phyloP scores from a whole-genome alignment of 1,140 invertebrate genomes.

The Camponotus floridanus region DNA sequence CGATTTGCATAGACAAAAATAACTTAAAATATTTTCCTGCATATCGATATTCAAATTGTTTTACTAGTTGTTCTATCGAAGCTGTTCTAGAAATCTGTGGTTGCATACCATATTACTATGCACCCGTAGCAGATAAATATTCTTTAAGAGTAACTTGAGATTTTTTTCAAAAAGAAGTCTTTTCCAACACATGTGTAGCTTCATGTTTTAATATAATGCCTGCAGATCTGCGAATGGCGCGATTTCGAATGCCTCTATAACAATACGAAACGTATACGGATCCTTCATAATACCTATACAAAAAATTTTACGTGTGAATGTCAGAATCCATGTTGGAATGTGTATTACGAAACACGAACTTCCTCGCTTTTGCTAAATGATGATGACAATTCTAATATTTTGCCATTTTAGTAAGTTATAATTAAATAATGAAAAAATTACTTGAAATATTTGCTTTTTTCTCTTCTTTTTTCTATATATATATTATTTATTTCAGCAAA shows the following conservation, averaged over 20 bases:
- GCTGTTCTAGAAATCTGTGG: conserved; percentile 21
- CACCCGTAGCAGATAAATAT: conserved; percentile 21
- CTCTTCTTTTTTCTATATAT: background rate
- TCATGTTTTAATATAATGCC: background rate
- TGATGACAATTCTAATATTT: background rate
- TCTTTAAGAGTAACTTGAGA: conserved; percentile 38
- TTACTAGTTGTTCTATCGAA: conserved; percentile 47
- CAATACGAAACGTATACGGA: background rate
- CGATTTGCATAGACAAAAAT: background rate
- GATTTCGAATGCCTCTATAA: conserved; percentile 24
- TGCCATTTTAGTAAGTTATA: conserved; percentile 42
- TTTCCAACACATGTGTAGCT: background rate
- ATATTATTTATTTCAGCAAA: conserved; percentile 22
- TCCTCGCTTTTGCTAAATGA: background rate
- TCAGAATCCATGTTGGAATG: conserved; percentile 30
- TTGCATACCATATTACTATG: conserved; percentile 60
- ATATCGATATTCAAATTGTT: conserved; percentile 66
- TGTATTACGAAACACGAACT: background rate
- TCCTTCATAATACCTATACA: background rate
- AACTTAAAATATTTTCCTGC: conserved; percentile 54
- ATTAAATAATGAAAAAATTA: background rate
- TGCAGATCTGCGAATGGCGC: conserved; percentile 43
- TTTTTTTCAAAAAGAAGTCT: background rate
- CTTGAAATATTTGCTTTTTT: background rate
- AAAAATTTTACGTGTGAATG: conserved; percentile 60